Evolutionary conservation across 2,113 vertebrate species (phyloP).

Genomic region (Aythya baeri): DNA sequence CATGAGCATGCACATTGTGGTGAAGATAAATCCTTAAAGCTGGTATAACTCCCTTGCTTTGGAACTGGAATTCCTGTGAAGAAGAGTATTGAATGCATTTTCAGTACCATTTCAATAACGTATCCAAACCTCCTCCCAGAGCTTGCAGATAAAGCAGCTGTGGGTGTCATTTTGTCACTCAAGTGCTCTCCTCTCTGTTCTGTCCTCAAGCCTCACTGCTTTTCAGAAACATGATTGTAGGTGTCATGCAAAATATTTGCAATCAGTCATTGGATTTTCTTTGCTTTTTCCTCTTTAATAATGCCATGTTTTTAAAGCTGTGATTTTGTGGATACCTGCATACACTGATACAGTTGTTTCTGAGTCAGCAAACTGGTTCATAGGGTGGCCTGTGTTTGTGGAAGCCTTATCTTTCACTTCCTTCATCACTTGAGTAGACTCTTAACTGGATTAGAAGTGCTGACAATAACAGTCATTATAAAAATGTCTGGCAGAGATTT

Average conservation of each 20-base stretch:
- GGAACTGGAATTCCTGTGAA: not conserved
- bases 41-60: not conserved
- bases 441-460: not conserved
- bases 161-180: not conserved
- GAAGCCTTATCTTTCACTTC: conserved; percentile 1
- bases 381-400: not conserved
- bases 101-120: not conserved
- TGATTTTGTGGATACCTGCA: not conserved
- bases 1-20: not conserved
- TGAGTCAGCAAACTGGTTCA: not conserved
- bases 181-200: not conserved
- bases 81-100: not conserved
- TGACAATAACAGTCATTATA: not conserved
- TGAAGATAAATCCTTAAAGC: not conserved
- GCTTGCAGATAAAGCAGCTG: not conserved
- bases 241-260: not conserved
- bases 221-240: not conserved
- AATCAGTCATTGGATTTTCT: not conserved
- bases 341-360: not conserved
- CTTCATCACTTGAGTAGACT: not conserved
- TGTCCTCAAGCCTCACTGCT: not conserved
- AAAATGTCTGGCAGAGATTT: not conserved
- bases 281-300: not conserved
- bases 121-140: not conserved
- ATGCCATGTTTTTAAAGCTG: not conserved